These are phyloP conservation scores for Anguilla marmorata DNA, from an alignment of 2,797 vertebrate genomes.

Conservation along the genomic window DNA sequence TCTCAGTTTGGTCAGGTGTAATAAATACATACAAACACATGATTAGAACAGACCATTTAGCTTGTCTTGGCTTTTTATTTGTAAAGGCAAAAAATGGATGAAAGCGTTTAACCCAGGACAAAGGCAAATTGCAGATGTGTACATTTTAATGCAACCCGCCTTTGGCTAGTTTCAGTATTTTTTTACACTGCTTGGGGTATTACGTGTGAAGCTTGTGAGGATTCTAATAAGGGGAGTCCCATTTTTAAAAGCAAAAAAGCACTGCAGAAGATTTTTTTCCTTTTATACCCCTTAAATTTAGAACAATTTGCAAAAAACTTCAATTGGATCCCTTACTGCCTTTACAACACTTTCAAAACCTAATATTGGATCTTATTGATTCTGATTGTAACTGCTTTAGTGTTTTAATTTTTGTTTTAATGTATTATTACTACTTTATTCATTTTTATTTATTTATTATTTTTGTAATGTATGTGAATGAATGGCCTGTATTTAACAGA, in stretches of 20 bases:
- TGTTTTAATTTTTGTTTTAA: too few species aligned
- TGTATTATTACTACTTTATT: too few species aligned
- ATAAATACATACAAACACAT: neutral
- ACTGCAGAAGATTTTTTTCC: neutral
- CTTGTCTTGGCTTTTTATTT: neutral
- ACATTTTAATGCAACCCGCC: neutral
- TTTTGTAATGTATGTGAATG: too few species aligned
- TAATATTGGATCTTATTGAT: too few species aligned
- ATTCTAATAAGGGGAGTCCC: neutral
- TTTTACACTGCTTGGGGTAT: neutral
- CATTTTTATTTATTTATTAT: too few species aligned
- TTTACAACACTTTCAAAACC: too few species aligned
- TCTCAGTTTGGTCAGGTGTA: neutral
- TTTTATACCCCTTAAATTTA: too few species aligned
- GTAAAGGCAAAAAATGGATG: neutral
- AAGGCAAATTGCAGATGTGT: neutral
- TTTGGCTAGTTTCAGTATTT: neutral
- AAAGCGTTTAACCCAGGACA: neutral
- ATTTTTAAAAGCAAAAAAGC: neutral
- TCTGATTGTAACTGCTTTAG: too few species aligned
- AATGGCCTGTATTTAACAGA: neutral
- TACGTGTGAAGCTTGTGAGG: neutral
- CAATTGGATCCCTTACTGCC: too few species aligned
- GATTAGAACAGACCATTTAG: neutral
- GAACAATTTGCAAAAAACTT: too few species aligned